These are phyloP conservation scores for Cryptocheilus praepositus DNA, from an alignment of 2,888 invertebrate species.

Conservation along the genomic window DNA sequence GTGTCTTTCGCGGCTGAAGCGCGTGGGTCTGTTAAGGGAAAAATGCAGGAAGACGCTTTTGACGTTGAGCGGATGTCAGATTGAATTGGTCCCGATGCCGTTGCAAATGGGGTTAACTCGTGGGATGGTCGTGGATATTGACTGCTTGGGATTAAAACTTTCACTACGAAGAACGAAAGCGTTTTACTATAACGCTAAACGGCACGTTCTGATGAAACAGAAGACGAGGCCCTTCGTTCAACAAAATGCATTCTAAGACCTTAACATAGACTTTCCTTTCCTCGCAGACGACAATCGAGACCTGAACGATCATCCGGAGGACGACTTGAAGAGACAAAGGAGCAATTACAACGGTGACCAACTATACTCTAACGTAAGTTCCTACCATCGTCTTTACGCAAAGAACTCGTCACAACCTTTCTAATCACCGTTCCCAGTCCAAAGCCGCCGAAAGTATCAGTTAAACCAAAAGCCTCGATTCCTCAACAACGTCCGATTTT, in stretches of 20 bases:
- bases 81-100: background rate
- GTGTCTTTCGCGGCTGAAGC: too few relatives aligned
- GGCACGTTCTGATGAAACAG: too few relatives aligned
- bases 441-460: too few relatives aligned
- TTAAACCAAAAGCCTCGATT: too few relatives aligned
- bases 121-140: background rate
- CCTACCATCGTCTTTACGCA: background rate
- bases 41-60: too few relatives aligned
- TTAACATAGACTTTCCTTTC: constrained; percentile 5
- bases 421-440: too few relatives aligned
- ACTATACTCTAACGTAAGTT: constrained; percentile 90
- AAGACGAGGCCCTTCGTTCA: background rate
- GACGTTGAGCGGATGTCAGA: background rate
- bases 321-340: constrained; percentile 91
- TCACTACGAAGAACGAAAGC: too few relatives aligned
- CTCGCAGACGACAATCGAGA: constrained; percentile 89
- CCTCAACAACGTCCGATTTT: too few relatives aligned
- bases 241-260: constrained; percentile 1
- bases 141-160: too few relatives aligned
- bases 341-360: constrained; percentile 93
- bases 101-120: background rate
- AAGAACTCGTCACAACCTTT: too few relatives aligned
- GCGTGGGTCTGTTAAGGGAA: too few relatives aligned
- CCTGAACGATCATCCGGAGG: constrained; percentile 90
- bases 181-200: too few relatives aligned